phyloP scores from a whole-genome alignment of 1,140 invertebrate species.

The Eueides isabella region DNA sequence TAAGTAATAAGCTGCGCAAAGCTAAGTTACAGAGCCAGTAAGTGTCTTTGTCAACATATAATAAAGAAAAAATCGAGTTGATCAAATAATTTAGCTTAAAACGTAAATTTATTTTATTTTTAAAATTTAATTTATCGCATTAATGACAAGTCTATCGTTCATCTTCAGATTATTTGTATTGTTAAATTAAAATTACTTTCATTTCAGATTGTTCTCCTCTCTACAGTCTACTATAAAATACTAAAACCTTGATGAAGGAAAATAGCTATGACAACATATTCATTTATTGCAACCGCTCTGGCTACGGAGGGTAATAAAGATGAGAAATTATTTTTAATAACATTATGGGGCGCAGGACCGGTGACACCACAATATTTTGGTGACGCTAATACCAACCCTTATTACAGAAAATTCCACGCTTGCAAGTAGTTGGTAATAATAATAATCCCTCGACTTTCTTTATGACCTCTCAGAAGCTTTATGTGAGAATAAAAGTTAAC shows the following conservation, averaged over 20 bases:
- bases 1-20: too few relatives aligned
- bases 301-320: conserved; percentile 50
- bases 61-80: too few relatives aligned
- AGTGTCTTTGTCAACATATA: too few relatives aligned
- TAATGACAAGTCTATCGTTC: too few relatives aligned
- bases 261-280: conserved; percentile 34
- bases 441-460: conserved; percentile 67
- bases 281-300: conserved; percentile 40
- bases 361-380: conserved; percentile 69
- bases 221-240: background rate
- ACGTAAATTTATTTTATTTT: too few relatives aligned
- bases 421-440: conserved; percentile 56
- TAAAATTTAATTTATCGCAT: too few relatives aligned
- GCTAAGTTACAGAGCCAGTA: too few relatives aligned
- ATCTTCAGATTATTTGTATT: too few relatives aligned
- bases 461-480: conserved; percentile 57
- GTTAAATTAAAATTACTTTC: background rate
- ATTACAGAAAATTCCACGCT: conserved; percentile 67
- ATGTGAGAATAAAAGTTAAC: conserved; percentile 49
- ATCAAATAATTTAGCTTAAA: too few relatives aligned
- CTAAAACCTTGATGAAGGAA: background rate
- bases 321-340: conserved; percentile 64
- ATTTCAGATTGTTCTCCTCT: background rate
- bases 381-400: conserved; percentile 56
- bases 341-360: conserved; percentile 42